phyloP scores from a whole-genome alignment of 2,113 vertebrate species.

The Sciurus niger region DNA sequence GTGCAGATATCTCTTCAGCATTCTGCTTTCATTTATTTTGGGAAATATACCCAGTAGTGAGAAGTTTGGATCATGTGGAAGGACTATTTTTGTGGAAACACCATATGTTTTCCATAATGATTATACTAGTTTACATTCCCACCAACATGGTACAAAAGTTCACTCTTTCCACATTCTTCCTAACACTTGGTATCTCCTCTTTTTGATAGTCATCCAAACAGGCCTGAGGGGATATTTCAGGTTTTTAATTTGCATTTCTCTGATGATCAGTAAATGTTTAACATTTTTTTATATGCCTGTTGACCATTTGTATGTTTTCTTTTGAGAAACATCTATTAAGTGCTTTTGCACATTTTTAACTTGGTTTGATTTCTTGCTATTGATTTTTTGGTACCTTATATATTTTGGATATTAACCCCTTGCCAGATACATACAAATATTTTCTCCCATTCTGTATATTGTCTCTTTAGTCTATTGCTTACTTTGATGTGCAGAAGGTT shows the following conservation, averaged over 20 bases:
- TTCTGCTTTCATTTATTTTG: not conserved
- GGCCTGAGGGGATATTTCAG: not conserved
- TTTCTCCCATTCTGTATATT: not conserved
- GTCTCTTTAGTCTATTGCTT: not conserved
- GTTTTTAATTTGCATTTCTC: not conserved
- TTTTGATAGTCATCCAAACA: not conserved
- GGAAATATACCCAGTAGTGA: not conserved
- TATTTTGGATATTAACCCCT: not conserved
- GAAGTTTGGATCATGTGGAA: not conserved
- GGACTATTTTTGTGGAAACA: too few species aligned
- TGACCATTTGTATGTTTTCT: not conserved
- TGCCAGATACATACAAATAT: not conserved
- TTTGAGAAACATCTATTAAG: not conserved
- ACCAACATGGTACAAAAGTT: not conserved
- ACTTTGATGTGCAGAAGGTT: too few species aligned
- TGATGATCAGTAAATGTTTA: not conserved
- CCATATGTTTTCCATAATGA: too few species aligned
- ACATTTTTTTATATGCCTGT: not conserved
- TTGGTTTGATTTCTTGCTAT: not conserved
- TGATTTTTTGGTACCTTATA: not conserved
- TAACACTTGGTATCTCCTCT: not conserved
- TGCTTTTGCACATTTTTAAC: not conserved
- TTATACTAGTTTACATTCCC: not conserved
- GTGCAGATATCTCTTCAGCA: not conserved
- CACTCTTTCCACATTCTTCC: not conserved